Base-by-base conservation (phyloP, 2,888 invertebrate genomes). In the Pristionchus japonicus region DNA sequence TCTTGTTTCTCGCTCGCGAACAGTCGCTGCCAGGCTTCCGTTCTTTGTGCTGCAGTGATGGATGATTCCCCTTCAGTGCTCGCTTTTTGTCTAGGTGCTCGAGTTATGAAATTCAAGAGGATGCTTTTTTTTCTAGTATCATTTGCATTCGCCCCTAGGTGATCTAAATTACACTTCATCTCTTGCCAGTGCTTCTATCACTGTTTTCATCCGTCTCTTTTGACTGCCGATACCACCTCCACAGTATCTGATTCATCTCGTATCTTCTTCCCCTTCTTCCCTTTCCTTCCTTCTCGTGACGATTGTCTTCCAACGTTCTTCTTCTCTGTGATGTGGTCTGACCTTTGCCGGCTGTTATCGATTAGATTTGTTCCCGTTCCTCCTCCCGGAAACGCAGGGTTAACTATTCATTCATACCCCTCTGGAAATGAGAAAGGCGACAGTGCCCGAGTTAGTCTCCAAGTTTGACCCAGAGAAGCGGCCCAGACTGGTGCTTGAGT, bases 301-400 rank as follows among this genome's bases (percentile, higher is more conserved):
- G 57, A 57, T 57, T 57, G 37, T 34, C 70, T 70, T 47, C 77
- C 77, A 47, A 13, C 77, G 77, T 77, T 77, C 77, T 47, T 57
- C 57, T 57, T 23, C n/a, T n/a, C 57, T 57, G 23, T 77, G 40
- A 40, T 77, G 77, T 40, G 34, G n/a, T 43, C 77, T 77, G 77
- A 77, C 77, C 82, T 83, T 57, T 83, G 52, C 34, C 70, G 20
- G 1, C 70, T 17, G 23, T 23, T 83, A 49, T 3, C 20, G 49
- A 23, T 49, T 82, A 49, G 82, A 83, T 83, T 77, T 15, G n/a
- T 27, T 77, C n/a, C 31, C 27, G 74, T 43, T 77, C 23, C 57
- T 57, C n/a, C 57, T 23, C n/a, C 23, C n/a, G n/a, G n/a, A n/a
- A n/a, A n/a, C n/a, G n/a, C n/a, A n/a, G n/a, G n/a, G n/a, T n/a